These are phyloP conservation scores for Eutrigla gurnardus DNA, from an alignment of 2,797 vertebrate genomes.

Conservation along the genomic window DNA sequence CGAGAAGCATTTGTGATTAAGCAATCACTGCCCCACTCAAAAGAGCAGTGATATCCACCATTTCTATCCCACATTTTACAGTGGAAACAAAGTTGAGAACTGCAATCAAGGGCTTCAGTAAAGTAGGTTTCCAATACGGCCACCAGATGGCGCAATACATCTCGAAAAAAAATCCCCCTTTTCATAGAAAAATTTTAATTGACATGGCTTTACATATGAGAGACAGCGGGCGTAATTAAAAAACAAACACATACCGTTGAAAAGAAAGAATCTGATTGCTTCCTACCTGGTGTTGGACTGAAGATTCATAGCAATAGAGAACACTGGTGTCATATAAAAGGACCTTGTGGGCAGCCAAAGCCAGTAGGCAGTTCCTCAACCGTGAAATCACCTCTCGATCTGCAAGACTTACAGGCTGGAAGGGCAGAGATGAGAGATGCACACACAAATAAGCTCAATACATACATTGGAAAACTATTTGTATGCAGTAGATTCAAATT, in stretches of 20 bases:
- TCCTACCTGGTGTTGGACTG: conserved; percentile 91
- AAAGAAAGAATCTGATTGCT: not conserved
- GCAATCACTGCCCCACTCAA: not conserved
- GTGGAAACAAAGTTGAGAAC: conserved; percentile 10
- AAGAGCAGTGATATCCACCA: conserved; percentile 15
- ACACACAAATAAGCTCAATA: not conserved
- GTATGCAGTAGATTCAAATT: not conserved
- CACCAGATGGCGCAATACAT: conserved; percentile 54
- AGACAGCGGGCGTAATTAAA: not conserved
- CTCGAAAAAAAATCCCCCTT: not conserved
- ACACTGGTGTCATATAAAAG: conserved; percentile 96
- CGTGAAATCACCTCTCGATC: conserved; percentile 97
- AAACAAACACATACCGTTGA: not conserved
- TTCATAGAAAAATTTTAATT: conserved; percentile 2
- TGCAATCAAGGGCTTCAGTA: not conserved
- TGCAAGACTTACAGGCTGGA: conserved; percentile 87
- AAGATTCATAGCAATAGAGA: conserved; percentile 96
- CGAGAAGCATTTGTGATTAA: conserved; percentile 14
- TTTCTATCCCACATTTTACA: conserved; percentile 4
- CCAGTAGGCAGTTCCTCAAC: conserved; percentile 93
- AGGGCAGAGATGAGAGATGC: conserved; percentile 21
- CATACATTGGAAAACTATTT: not conserved
- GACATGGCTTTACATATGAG: not conserved
- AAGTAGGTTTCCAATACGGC: conserved; percentile 19
- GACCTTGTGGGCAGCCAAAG: conserved; percentile 90